phyloP scores from a whole-genome alignment of 2,113 vertebrate species.

The Atrichornis clamosus region DNA sequence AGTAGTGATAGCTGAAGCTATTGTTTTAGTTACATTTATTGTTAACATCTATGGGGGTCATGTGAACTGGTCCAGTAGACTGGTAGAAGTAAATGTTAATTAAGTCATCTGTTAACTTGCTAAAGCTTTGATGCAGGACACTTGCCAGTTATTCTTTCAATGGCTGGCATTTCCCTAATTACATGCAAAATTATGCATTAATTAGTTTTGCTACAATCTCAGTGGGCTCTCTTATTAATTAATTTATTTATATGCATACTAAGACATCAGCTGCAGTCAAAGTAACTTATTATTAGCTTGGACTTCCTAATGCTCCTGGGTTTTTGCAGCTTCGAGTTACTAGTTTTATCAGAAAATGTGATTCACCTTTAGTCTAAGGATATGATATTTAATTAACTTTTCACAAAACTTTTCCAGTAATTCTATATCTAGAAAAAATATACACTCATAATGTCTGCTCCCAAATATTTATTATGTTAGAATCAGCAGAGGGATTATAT shows the following conservation, averaged over 20 bases:
- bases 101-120: neutral
- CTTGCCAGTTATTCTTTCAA: neutral
- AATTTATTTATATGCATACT: slow-evolving; percentile 9
- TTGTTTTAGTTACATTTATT: neutral
- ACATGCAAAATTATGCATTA: slow-evolving; percentile 1
- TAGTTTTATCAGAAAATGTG: neutral
- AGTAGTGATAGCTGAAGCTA: neutral
- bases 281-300: neutral
- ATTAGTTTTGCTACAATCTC: slow-evolving; percentile 2
- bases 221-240: neutral
- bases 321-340: neutral
- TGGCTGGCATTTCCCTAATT: slow-evolving; percentile 22
- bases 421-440: neutral
- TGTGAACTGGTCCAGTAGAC: neutral
- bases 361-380: neutral
- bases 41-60: neutral
- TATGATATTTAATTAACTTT: neutral
- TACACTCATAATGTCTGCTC: neutral
- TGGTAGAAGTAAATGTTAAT: neutral
- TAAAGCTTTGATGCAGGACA: neutral
- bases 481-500: neutral
- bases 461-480: neutral
- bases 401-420: neutral
- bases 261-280: neutral
- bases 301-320: neutral